phyloP scores from a whole-genome alignment of 1,140 invertebrate species.

The Brachionus rotundiformis region DNA sequence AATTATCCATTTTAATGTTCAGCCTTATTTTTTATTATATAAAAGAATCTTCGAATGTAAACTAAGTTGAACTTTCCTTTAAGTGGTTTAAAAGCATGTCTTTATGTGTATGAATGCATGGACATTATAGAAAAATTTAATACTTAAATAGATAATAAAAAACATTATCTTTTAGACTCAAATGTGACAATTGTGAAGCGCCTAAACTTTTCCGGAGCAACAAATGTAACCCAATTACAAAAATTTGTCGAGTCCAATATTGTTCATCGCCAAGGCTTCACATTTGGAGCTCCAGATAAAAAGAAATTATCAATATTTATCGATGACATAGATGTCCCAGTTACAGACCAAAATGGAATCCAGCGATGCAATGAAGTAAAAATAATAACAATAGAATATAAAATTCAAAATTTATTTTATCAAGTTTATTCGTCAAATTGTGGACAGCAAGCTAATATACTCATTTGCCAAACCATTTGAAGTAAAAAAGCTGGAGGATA shows the following conservation, averaged over 20 bases:
- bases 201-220: constrained; percentile 57
- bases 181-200: constrained; percentile 45
- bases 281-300: constrained; percentile 63
- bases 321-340: constrained; percentile 62
- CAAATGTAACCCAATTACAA: constrained; percentile 61
- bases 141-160: background rate
- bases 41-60: background rate
- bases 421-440: constrained; percentile 61
- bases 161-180: background rate
- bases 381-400: background rate
- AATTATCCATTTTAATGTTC: background rate
- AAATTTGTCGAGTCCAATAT: constrained; percentile 63
- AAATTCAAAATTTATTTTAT: constrained; percentile 51
- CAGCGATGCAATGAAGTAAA: constrained; percentile 48
- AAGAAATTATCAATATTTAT: constrained; percentile 63
- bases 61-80: background rate
- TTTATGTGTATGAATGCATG: background rate
- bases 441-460: constrained; percentile 61
- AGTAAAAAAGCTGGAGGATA: constrained; percentile 58
- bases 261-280: constrained; percentile 64
- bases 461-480: constrained; percentile 63
- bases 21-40: too few species aligned
- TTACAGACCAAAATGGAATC: constrained; percentile 6
- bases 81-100: background rate
- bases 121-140: background rate